A percentile compares a stretch with the other conserved stretches of the same genome.
These are phyloP conservation scores for Acanthacorydalis orientalis DNA, from an alignment of 2,888 invertebrate species.

Conservation along the genomic window DNA sequence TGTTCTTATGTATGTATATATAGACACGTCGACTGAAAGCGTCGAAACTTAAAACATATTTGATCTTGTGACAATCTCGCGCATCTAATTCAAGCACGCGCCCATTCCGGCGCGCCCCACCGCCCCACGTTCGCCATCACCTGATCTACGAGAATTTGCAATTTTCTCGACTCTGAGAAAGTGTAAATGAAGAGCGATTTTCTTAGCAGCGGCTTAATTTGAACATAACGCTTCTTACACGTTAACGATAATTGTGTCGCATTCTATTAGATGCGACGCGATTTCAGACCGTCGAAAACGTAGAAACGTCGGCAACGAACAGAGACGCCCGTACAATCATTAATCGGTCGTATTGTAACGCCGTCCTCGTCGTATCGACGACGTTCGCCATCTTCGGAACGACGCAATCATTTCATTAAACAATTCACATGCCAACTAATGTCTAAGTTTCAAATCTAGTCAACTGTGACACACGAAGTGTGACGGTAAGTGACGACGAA, in stretches of 20 bases:
- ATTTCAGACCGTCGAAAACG: not conserved
- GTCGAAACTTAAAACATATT: too few relatives aligned
- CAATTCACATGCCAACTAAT: not conserved
- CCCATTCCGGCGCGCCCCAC: too few relatives aligned
- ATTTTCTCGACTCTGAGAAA: not conserved
- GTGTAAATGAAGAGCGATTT: not conserved
- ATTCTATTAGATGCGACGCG: conserved; percentile 2
- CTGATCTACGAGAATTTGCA: not conserved
- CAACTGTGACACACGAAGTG: not conserved
- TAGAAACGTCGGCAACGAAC: not conserved
- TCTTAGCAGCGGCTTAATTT: not conserved
- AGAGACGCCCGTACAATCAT: not conserved
- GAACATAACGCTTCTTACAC: conserved; percentile 2
- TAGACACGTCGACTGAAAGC: too few relatives aligned
- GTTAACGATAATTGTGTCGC: conserved; percentile 3
- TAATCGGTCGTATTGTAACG: not conserved
- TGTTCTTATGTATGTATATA: too few relatives aligned
- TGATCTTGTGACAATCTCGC: too few relatives aligned
- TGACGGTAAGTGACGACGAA: not conserved
- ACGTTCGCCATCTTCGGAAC: too few relatives aligned
- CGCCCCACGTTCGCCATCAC: too few relatives aligned
- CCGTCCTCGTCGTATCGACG: not conserved
- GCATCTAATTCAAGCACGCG: too few relatives aligned
- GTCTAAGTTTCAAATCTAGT: conserved; percentile 2
- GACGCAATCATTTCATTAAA: not conserved